Percentiles rank a stretch among this genome's conserved stretches.
Conservation (phyloP, 2,797 vertebrate genomes). For the Bufotes viridis region DNA sequence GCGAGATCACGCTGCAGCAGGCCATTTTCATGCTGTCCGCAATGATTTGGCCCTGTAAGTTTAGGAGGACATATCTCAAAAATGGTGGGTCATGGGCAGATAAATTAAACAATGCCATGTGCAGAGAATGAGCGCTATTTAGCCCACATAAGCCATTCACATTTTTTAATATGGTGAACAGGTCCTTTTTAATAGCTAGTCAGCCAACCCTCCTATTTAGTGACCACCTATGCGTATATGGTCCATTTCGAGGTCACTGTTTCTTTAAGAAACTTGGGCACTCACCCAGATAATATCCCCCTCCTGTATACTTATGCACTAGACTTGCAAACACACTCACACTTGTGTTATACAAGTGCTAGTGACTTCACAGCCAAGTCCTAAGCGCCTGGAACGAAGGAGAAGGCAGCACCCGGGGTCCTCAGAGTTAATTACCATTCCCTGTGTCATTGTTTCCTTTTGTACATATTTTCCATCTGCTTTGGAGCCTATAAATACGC, state of each 20-base stretch:
- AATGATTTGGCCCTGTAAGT: too few relatives aligned
- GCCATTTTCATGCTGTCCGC: too few relatives aligned
- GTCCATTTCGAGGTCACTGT: background rate
- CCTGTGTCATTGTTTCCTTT: constrained; percentile 30
- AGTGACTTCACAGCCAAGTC: constrained; percentile 68
- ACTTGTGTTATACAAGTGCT: constrained; percentile 66
- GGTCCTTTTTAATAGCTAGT: too few relatives aligned
- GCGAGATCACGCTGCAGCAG: too few relatives aligned
- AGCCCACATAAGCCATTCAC: too few relatives aligned
- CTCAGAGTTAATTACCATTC: constrained; percentile 41
- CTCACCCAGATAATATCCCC: background rate
- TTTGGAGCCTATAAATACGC: constrained; percentile 44
- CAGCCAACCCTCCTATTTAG: too few relatives aligned
- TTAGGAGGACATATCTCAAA: too few relatives aligned
- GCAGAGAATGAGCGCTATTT: too few relatives aligned
- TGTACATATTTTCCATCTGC: constrained; percentile 45
- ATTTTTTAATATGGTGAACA: too few relatives aligned
- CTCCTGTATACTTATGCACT: background rate
- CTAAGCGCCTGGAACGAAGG: constrained; percentile 68
- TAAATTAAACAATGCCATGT: too few relatives aligned
- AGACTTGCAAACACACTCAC: constrained; percentile 69
- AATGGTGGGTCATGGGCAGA: too few relatives aligned
- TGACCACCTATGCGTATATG: too few relatives aligned
- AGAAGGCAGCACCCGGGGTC: constrained; percentile 49
- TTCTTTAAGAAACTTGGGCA: background rate